These are phyloP conservation scores for Arremon aurantiirostris DNA, from an alignment of 2,797 vertebrate species.

Conservation along the genomic window DNA sequence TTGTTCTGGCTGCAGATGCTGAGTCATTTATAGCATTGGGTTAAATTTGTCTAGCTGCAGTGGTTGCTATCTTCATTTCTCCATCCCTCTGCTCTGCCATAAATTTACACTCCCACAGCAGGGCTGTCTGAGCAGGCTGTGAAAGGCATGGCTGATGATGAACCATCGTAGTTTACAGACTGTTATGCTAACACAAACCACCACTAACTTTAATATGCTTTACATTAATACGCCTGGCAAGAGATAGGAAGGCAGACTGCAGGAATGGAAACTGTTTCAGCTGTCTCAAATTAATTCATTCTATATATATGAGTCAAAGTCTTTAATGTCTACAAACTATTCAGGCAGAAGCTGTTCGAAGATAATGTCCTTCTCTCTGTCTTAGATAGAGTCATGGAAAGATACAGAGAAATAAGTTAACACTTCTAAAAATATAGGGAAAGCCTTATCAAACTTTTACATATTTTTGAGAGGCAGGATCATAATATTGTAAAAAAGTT, in stretches of 20 bases:
- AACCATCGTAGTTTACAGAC: conserved; percentile 23
- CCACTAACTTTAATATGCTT: conserved; percentile 32
- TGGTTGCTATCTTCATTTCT: background rate
- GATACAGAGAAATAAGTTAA: background rate
- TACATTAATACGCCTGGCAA: conserved; percentile 33
- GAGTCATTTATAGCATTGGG: conserved; percentile 13
- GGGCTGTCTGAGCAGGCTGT: conserved; percentile 14
- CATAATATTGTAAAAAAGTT: background rate
- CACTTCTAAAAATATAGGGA: background rate
- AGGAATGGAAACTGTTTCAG: conserved; percentile 1
- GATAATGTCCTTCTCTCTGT: background rate
- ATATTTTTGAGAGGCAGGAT: background rate
- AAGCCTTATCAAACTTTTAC: background rate
- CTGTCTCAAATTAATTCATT: conserved; percentile 22
- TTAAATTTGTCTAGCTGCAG: conserved; percentile 20
- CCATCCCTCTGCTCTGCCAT: conserved; percentile 4
- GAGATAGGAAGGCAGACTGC: background rate
- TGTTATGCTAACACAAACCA: conserved; percentile 9
- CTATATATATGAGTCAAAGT: background rate
- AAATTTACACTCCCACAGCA: conserved; percentile 46
- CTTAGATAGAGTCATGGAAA: background rate
- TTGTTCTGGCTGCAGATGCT: background rate
- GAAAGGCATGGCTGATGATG: conserved; percentile 13
- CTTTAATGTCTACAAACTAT: conserved; percentile 13
- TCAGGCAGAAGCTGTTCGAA: background rate